A percentile compares a stretch with the other conserved stretches of the same genome.
These are phyloP conservation scores for Himalopsyche phryganea DNA, from an alignment of 1,140 invertebrate genomes.

Conservation along the genomic window DNA sequence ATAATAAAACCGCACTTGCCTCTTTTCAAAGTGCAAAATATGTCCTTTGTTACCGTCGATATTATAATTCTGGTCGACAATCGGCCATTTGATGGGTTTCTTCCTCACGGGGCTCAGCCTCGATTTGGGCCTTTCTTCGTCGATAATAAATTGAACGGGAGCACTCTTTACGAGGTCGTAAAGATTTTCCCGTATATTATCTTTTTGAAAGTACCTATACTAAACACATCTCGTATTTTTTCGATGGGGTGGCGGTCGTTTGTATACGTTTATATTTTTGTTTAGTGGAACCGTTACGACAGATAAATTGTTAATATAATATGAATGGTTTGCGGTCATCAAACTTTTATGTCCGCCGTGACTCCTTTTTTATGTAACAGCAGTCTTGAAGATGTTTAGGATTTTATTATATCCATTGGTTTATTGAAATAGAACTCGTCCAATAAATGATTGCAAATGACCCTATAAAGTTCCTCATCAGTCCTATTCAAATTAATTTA, in stretches of 20 bases:
- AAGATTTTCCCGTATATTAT: constrained; percentile 33
- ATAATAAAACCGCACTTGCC: background rate
- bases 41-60: constrained; percentile 21
- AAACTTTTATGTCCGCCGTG: constrained; percentile 28
- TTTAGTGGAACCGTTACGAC: constrained; percentile 31
- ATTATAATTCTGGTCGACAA: constrained; percentile 32
- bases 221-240: constrained; percentile 32
- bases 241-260: constrained; percentile 5
- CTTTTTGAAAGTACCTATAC: constrained; percentile 24
- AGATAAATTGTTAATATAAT: constrained; percentile 34
- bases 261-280: constrained; percentile 33
- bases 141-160: constrained; percentile 34
- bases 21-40: background rate
- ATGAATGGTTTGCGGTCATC: constrained; percentile 27
- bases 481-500: too few species aligned
- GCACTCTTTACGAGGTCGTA: constrained; percentile 33
- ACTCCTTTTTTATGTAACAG: constrained; percentile 25
- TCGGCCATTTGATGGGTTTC: constrained; percentile 26
- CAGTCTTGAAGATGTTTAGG: constrained; percentile 2
- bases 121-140: constrained; percentile 18
- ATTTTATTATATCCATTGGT: constrained; percentile 13
- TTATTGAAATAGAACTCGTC: too few species aligned
- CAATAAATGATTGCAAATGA: too few species aligned
- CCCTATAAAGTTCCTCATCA: too few species aligned
- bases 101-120: constrained; percentile 1